phyloP scores from a whole-genome alignment of 2,888 invertebrate genomes.

The Macaria notata region DNA sequence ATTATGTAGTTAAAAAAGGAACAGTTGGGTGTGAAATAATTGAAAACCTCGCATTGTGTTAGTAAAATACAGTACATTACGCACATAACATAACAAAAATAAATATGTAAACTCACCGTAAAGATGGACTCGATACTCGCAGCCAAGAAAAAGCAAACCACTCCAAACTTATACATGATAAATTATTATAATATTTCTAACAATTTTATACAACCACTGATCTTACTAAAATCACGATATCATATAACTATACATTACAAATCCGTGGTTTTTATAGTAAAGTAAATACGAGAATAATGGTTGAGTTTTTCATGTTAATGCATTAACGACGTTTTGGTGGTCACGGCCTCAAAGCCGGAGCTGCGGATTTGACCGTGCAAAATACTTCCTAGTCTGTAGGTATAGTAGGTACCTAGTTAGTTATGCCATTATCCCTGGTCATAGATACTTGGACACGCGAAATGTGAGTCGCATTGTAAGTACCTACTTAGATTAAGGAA shows the following conservation, averaged over 20 bases:
- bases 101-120: conserved; percentile 32
- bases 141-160: conserved; percentile 26
- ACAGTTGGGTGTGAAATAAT: too few species aligned
- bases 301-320: conserved; percentile 22
- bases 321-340: conserved; percentile 30
- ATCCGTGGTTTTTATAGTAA: conserved; percentile 22
- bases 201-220: conserved; percentile 3
- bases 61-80: too few species aligned
- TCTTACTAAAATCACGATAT: conserved; percentile 10
- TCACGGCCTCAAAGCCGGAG: conserved; percentile 40
- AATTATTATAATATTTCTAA: not conserved
- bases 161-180: conserved; percentile 27
- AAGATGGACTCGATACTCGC: conserved; percentile 23
- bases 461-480: too few species aligned
- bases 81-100: not conserved
- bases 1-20: too few species aligned
- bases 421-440: conserved; percentile 14
- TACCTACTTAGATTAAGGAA: too few species aligned
- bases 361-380: conserved; percentile 32
- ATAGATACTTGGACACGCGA: not conserved
- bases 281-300: conserved; percentile 26
- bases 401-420: conserved; percentile 9
- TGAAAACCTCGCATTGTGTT: too few species aligned
- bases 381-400: conserved; percentile 21
- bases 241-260: conserved; percentile 20